A percentile compares a stretch with the other conserved stretches of the same genome.
phyloP scores from a whole-genome alignment of 2,113 vertebrate species.

The Chloebia gouldiae region DNA sequence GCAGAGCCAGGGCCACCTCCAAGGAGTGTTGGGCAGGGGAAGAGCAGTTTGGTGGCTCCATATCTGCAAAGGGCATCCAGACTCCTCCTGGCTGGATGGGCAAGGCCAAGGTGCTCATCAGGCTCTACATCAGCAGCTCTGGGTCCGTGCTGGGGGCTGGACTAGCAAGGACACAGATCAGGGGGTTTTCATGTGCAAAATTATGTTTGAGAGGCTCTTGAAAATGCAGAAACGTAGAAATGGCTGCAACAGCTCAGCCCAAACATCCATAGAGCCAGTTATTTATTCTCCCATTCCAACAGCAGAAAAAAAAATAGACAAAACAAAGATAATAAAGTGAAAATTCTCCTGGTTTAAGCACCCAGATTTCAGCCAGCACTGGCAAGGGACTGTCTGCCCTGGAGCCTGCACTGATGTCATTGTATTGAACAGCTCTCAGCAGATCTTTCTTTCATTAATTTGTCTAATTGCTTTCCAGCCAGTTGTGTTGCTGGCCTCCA shows the following conservation, averaged over 20 bases:
- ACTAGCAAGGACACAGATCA: background rate
- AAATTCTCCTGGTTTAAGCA: background rate
- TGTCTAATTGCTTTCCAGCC: constrained; percentile 54
- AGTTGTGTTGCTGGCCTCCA: background rate
- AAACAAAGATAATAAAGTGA: background rate
- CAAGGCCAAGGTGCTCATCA: background rate
- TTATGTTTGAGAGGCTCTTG: background rate
- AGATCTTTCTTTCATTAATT: constrained; percentile 57
- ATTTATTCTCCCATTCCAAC: background rate
- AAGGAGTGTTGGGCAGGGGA: background rate
- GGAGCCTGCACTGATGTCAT: constrained; percentile 8
- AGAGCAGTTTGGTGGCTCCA: background rate
- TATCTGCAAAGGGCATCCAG: background rate
- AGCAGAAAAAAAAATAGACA: background rate
- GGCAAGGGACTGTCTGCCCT: background rate
- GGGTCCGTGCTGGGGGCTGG: background rate
- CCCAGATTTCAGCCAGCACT: background rate
- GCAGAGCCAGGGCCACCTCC: background rate
- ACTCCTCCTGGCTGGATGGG: background rate
- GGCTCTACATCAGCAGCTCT: background rate
- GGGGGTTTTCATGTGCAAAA: background rate
- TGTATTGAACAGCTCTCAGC: constrained; percentile 16
- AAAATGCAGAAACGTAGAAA: background rate
- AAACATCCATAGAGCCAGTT: background rate
- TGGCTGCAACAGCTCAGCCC: background rate